Evolutionary conservation across 2,797 vertebrate species (phyloP).

Genomic region (Chiroxiphia lanceolata): DNA sequence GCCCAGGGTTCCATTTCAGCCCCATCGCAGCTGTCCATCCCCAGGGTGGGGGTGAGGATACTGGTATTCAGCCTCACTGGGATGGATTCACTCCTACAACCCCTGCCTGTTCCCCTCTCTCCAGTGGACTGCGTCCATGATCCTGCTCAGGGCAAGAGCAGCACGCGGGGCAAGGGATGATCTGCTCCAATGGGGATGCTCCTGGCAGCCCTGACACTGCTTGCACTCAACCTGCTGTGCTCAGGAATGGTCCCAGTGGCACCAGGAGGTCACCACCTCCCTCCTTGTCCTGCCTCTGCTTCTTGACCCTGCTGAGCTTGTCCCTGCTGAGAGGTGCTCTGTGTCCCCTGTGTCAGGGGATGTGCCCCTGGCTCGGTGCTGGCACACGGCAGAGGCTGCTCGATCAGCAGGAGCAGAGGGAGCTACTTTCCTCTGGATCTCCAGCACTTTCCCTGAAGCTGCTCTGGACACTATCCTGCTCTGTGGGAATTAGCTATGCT

Average conservation of each 20-base stretch:
- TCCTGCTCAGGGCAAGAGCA: not conserved
- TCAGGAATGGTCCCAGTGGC: not conserved
- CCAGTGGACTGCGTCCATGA: not conserved
- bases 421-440: not conserved
- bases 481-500: not conserved
- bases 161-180: not conserved
- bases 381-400: not conserved
- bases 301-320: not conserved
- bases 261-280: not conserved
- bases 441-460: not conserved
- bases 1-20: not conserved
- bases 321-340: not conserved
- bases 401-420: not conserved
- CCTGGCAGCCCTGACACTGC: not conserved
- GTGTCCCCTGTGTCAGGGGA: not conserved
- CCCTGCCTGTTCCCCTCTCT: not conserved
- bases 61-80: not conserved
- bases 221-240: not conserved
- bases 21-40: fast-evolving
- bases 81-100: not conserved
- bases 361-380: not conserved
- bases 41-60: not conserved
- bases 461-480: not conserved
- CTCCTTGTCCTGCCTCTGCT: not conserved
- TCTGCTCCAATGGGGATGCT: not conserved